Evolutionary conservation across 2,888 invertebrate species (phyloP), one percentile per base, ranked within the genome.

Genomic region (Drosophila niveifrons): DNA sequence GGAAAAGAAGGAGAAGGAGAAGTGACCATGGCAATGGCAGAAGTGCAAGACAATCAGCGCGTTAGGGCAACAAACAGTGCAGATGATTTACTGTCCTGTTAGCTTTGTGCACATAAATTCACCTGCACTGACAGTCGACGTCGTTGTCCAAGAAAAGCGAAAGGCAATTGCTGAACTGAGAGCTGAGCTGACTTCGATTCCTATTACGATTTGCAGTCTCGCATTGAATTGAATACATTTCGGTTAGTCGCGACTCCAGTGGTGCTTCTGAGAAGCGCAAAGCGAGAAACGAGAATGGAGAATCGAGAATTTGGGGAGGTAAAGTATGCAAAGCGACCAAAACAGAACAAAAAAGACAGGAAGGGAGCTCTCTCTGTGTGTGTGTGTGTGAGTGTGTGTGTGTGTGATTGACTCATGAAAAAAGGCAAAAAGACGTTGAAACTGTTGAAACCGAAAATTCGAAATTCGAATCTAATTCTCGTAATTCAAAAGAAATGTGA

Each of bases 1-100:
- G 23, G 31, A 11, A 28, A 8, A 9, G 28, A 18, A 57, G 50
- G 39, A 17, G 3, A 0, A 18, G 23, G 23, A 55, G n/a, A 6
- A 15, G 48, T 70, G 62, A 43, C 55, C 61, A 53, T 69, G 64
- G 46, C 41, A 44, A 50, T 61, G 65, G 58, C 51, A 52, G 62
- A 68, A 66, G 66, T 65, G 59, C 63, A 61, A 76, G 83, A 83
- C 82, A 81, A 78, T 78, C 78, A 78, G 68, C 63, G 55, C 41
- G 56, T 41, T 47, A 51, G 55, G 65, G 63, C 63, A 44, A 34
- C 52, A 11, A 17, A 51, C 56, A 66, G 71, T 64, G 75, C 86
- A 75, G 83, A 90, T 91, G 91, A 91, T 91, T 91, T 91, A 91
- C 89, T 90, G 87, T 85, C 88, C 88, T 90, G 88, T 88, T 84